Percentiles rank a stretch among this genome's conserved stretches.
Evolutionary conservation across 2,113 vertebrate species (phyloP).

Genomic region (Petromus typicus): DNA sequence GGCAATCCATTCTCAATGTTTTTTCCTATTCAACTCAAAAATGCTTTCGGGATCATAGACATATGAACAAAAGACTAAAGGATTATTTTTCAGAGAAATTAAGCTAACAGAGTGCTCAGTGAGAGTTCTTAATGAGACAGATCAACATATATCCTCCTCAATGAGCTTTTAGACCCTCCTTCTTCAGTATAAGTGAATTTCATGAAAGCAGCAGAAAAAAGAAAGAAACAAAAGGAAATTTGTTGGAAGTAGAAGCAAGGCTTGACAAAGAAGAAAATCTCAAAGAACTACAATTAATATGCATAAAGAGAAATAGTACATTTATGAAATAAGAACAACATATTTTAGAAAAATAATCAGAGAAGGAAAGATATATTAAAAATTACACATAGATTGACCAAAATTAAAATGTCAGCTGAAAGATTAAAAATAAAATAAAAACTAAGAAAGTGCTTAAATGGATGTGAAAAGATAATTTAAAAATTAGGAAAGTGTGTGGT

Average conservation of each 20-base stretch:
- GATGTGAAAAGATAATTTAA: not conserved
- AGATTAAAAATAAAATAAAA: not conserved
- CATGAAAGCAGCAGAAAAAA: not conserved
- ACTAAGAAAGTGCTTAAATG: not conserved
- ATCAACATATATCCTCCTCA: not conserved
- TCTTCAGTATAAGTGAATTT: not conserved
- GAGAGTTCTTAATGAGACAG: not conserved
- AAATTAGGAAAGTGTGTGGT: constrained; percentile 12
- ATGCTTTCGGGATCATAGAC: not conserved
- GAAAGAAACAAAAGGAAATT: not conserved
- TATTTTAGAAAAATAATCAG: constrained; percentile 27
- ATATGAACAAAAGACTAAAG: not conserved
- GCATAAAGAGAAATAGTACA: not conserved
- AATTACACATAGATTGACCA: not conserved
- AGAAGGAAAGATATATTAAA: constrained; percentile 2
- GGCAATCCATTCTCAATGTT: not conserved
- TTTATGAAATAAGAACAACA: constrained; percentile 3
- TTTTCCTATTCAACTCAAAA: not conserved
- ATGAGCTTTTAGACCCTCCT: not conserved
- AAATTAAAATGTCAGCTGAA: not conserved
- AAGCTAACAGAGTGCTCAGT: not conserved
- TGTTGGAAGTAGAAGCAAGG: not conserved
- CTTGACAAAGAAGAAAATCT: not conserved
- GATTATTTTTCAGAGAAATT: not conserved
- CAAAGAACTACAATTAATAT: not conserved